Evolutionary conservation across 2,113 vertebrate genomes (phyloP).

Genomic region (Epinephelus lanceolatus): DNA sequence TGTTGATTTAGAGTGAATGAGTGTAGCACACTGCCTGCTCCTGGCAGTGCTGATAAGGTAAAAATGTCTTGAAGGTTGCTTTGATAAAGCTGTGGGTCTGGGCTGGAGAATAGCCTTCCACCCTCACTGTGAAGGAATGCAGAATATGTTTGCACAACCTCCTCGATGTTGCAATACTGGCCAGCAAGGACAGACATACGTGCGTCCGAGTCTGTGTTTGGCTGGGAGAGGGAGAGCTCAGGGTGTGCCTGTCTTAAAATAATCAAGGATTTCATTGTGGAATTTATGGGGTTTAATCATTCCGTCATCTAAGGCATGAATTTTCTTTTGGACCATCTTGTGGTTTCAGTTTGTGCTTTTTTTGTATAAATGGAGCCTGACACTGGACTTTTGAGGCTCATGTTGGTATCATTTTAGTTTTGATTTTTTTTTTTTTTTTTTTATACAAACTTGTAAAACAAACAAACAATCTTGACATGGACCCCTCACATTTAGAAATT

Average conservation of each 20-base stretch:
- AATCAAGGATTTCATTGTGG: slow-evolving; percentile 28
- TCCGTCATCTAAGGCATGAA: not conserved
- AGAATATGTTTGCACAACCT: slow-evolving; percentile 79
- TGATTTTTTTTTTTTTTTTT: not conserved
- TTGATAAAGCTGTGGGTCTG: slow-evolving; percentile 63
- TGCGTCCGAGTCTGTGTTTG: slow-evolving; percentile 37
- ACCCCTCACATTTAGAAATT: too few relatives aligned
- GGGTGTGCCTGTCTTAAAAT: slow-evolving; percentile 9
- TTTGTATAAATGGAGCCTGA: not conserved
- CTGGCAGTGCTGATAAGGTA: slow-evolving; percentile 53
- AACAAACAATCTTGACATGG: too few relatives aligned
- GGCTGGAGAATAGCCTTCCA: slow-evolving; percentile 41
- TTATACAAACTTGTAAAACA: too few relatives aligned
- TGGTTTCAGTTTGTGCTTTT: not conserved
- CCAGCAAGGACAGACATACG: slow-evolving; percentile 17
- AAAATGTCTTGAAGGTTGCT: slow-evolving; percentile 63
- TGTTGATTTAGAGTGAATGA: slow-evolving; percentile 6
- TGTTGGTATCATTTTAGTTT: not conserved
- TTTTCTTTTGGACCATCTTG: not conserved
- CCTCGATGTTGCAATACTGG: slow-evolving; percentile 65
- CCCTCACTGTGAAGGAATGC: slow-evolving; percentile 72
- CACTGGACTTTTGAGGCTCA: not conserved
- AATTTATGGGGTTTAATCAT: slow-evolving; percentile 24
- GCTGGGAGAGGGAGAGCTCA: not conserved
- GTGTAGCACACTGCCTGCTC: not conserved